phyloP scores from a whole-genome alignment of 1,140 invertebrate species.

The Apis cerana region DNA sequence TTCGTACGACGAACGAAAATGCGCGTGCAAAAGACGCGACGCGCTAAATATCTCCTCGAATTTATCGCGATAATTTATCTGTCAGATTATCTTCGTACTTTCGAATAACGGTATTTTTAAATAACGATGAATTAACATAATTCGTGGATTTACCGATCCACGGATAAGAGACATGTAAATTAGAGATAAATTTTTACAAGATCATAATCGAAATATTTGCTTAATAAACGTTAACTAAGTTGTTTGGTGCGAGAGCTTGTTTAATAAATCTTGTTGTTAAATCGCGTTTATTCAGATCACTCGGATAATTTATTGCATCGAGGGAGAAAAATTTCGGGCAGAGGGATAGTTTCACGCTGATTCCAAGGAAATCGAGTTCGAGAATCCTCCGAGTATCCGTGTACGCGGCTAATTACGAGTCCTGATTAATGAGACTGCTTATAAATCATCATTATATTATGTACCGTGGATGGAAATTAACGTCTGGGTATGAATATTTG shows the following conservation, averaged over 20 bases:
- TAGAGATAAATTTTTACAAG: background rate
- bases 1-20: background rate
- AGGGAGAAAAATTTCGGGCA: background rate
- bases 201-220: slow-evolving; percentile 9
- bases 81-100: background rate
- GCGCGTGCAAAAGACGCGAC: background rate
- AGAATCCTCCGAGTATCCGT: background rate
- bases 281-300: background rate
- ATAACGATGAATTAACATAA: background rate
- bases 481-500: background rate
- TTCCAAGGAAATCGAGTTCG: slow-evolving; percentile 16
- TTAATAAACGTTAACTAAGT: slow-evolving; percentile 3
- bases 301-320: background rate
- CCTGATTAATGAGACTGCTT: slow-evolving; percentile 11
- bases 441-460: slow-evolving; percentile 25
- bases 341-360: background rate
- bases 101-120: background rate
- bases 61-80: slow-evolving; percentile 41
- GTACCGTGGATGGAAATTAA: background rate
- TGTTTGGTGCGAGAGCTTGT: background rate
- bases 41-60: background rate
- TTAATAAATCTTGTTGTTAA: background rate
- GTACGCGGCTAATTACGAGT: background rate
- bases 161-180: background rate
- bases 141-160: background rate